phyloP scores from a whole-genome alignment of 2,797 vertebrate genomes.

The Siniperca scherzeri region DNA sequence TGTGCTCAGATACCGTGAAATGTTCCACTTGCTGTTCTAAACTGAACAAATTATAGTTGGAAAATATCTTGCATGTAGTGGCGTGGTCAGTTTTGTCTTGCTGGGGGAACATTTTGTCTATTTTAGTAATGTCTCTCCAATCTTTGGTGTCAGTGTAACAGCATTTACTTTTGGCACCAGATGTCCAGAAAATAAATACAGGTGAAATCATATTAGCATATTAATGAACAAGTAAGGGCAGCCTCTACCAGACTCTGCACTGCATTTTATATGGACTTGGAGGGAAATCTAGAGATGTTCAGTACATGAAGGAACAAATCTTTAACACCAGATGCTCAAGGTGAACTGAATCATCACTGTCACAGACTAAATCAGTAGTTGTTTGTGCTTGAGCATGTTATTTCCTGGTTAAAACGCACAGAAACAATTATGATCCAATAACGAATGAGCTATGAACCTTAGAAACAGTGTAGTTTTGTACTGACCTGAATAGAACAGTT shows the following conservation, averaged over 20 bases:
- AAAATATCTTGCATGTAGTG: background rate
- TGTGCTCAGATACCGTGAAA: constrained; percentile 3
- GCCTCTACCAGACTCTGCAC: background rate
- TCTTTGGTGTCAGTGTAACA: background rate
- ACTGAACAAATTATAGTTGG: constrained; percentile 16
- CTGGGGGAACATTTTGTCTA: background rate
- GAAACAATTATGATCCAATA: background rate
- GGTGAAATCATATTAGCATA: background rate
- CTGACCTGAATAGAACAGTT: background rate
- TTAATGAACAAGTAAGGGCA: background rate
- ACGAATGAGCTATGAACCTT: no score
- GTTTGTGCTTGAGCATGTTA: background rate
- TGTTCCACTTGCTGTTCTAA: background rate
- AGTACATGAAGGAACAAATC: background rate
- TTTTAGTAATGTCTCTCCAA: background rate
- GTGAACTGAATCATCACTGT: background rate
- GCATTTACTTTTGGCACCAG: background rate
- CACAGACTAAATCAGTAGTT: background rate
- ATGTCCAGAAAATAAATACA: background rate
- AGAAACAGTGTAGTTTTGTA: background rate
- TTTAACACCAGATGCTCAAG: background rate
- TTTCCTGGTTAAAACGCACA: background rate
- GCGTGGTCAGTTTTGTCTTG: background rate
- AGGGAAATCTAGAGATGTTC: background rate
- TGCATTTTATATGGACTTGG: background rate